Conservation (phyloP, 2,888 invertebrate genomes). For the Tortricodes alternella region DNA sequence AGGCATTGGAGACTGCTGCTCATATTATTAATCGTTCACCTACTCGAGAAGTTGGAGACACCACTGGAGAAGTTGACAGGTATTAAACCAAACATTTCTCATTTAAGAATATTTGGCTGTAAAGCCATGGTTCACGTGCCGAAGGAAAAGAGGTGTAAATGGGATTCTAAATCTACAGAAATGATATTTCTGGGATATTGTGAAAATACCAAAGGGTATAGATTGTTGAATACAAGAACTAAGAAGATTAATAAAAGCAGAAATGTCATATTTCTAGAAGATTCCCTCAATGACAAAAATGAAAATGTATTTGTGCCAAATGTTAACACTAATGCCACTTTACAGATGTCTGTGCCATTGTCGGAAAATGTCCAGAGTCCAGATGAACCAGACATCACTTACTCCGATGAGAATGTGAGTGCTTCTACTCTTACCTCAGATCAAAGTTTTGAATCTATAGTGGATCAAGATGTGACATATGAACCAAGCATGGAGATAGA, state of each 20-base stretch:
- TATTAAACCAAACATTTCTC: slow-evolving; percentile 19
- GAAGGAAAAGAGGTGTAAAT: slow-evolving; percentile 24
- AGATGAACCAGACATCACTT: too few species aligned
- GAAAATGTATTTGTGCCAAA: background rate
- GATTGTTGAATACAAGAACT: slow-evolving; percentile 9
- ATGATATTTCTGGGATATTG: slow-evolving; percentile 30
- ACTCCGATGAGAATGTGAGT: background rate
- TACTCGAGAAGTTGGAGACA: background rate
- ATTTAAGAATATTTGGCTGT: slow-evolving; percentile 27
- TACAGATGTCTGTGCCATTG: background rate
- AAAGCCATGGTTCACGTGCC: slow-evolving; percentile 24
- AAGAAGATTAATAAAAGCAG: slow-evolving; percentile 21
- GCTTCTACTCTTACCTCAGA: background rate
- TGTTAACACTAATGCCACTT: background rate
- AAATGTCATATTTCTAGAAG: slow-evolving; percentile 27
- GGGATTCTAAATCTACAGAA: slow-evolving; percentile 22
- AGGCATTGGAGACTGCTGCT: slow-evolving; percentile 34
- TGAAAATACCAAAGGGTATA: slow-evolving; percentile 25
- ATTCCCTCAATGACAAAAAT: too few species aligned
- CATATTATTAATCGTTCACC: slow-evolving; percentile 30
- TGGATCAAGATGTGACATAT: background rate
- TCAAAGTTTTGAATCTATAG: too few species aligned
- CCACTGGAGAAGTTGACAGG: slow-evolving; percentile 28
- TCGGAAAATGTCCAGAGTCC: background rate
- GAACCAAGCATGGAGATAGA: background rate